A percentile compares a stretch with the other conserved stretches of the same genome.
These are phyloP conservation scores for Phortica magna DNA, from an alignment of 2,888 invertebrate species.

Conservation along the genomic window DNA sequence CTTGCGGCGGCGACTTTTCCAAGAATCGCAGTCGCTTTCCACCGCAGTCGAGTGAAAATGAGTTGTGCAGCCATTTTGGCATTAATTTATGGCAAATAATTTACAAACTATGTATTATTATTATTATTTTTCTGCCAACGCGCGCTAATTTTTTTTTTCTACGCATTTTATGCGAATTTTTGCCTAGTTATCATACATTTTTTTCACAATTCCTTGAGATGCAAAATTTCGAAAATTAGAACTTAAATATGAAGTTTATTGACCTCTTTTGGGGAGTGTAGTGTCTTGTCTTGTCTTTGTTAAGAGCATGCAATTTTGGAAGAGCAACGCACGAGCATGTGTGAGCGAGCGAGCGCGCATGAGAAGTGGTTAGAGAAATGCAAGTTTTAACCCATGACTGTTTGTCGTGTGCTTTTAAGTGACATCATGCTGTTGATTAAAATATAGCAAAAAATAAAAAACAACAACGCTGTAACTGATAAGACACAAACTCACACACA, in stretches of 20 bases:
- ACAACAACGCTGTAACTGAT: background rate
- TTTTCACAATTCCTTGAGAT: slow-evolving; percentile 7
- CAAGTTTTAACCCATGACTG: too few relatives aligned
- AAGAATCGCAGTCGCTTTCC: slow-evolving; percentile 65
- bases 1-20: slow-evolving; percentile 59
- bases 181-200: background rate
- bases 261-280: slow-evolving; percentile 36
- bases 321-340: too few relatives aligned
- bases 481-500: background rate
- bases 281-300: background rate
- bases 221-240: background rate
- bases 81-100: slow-evolving; percentile 20
- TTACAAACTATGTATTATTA: slow-evolving; percentile 33
- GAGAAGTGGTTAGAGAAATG: too few relatives aligned
- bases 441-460: too few relatives aligned
- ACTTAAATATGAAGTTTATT: slow-evolving; percentile 36
- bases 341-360: too few relatives aligned
- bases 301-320: too few relatives aligned
- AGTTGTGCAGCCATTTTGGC: slow-evolving; percentile 41
- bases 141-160: too few relatives aligned
- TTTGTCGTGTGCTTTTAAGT: background rate
- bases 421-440: background rate
- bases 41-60: slow-evolving; percentile 60
- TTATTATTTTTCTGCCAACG: slow-evolving; percentile 20
- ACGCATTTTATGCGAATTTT: too few relatives aligned